Conservation (phyloP, 1,140 invertebrate species). For the Hyles vespertilio region DNA sequence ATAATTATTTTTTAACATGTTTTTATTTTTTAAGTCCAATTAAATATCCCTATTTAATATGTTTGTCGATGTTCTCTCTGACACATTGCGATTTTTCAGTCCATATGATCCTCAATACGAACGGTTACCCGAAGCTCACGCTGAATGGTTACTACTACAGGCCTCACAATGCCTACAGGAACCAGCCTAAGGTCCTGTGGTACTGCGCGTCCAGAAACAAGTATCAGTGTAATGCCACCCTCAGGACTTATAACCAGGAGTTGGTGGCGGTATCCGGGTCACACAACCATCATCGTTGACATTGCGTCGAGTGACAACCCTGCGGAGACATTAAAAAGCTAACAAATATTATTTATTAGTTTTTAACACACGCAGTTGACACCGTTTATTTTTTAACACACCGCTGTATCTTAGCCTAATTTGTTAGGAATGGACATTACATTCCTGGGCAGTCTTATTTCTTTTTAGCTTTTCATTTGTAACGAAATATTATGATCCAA, state of each 20-base stretch:
- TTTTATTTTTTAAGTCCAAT: slow-evolving; percentile 16
- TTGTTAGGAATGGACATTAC: too few relatives aligned
- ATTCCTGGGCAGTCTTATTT: too few relatives aligned
- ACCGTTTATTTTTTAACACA: too few relatives aligned
- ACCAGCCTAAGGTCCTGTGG: slow-evolving; percentile 56
- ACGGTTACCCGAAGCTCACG: slow-evolving; percentile 57
- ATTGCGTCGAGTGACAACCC: background rate
- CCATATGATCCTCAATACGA: slow-evolving; percentile 50
- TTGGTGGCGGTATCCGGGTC: slow-evolving; percentile 40
- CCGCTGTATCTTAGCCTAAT: too few relatives aligned
- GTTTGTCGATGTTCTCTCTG: background rate
- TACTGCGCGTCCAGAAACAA: slow-evolving; percentile 52
- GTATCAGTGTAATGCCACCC: slow-evolving; percentile 48
- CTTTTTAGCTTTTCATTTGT: too few relatives aligned
- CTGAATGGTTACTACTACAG: slow-evolving; percentile 55
- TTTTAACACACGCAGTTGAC: too few relatives aligned
- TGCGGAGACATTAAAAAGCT: too few relatives aligned
- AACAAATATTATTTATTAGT: too few relatives aligned
- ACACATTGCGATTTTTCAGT: slow-evolving; percentile 15
- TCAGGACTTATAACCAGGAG: slow-evolving; percentile 49
- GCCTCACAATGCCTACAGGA: slow-evolving; percentile 62
- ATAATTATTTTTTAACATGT: background rate
- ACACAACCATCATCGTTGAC: slow-evolving; percentile 41
- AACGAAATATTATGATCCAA: too few relatives aligned
- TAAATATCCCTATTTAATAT: slow-evolving; percentile 30